phyloP scores from a whole-genome alignment of 2,888 invertebrate genomes.

The Eupithecia exiguata region DNA sequence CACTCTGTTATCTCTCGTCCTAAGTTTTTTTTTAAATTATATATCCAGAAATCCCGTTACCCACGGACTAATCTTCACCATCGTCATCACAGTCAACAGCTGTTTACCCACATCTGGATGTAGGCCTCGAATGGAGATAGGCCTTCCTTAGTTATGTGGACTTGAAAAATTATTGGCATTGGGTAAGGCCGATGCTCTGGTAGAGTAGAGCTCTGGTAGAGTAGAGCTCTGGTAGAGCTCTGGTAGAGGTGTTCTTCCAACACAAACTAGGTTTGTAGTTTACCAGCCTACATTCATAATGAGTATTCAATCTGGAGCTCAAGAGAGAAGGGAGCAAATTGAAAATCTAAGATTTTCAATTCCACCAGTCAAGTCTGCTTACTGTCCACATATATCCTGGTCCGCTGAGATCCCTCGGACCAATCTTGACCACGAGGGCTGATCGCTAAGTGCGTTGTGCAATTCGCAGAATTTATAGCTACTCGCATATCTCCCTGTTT shows the following conservation, averaged over 20 bases:
- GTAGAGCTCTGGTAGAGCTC: not conserved
- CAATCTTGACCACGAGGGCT: slow-evolving; percentile 51
- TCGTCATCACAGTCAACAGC: too few species aligned
- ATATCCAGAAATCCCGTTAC: too few species aligned
- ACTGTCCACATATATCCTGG: slow-evolving; percentile 16
- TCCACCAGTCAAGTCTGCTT: slow-evolving; percentile 17
- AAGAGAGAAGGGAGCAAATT: not conserved
- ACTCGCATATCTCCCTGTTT: slow-evolving; percentile 59
- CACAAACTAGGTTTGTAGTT: not conserved
- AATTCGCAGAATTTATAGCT: slow-evolving; percentile 78
- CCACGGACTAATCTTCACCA: too few species aligned
- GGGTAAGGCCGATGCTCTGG: not conserved
- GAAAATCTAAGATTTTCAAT: slow-evolving; percentile 8
- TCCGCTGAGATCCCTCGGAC: slow-evolving; percentile 38
- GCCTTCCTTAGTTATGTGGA: too few species aligned
- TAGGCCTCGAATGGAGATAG: too few species aligned
- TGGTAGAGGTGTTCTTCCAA: too few species aligned
- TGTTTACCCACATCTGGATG: too few species aligned
- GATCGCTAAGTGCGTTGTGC: slow-evolving; percentile 78
- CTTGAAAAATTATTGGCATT: too few species aligned
- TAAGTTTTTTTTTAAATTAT: too few species aligned
- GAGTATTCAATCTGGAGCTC: too few species aligned
- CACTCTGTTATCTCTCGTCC: too few species aligned
- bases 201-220: not conserved
- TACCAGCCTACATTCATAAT: too few species aligned